Evolutionary conservation across 1,140 invertebrate genomes (phyloP), one percentile per base, ranked within the genome.

Genomic region (Zophobas atratus): DNA sequence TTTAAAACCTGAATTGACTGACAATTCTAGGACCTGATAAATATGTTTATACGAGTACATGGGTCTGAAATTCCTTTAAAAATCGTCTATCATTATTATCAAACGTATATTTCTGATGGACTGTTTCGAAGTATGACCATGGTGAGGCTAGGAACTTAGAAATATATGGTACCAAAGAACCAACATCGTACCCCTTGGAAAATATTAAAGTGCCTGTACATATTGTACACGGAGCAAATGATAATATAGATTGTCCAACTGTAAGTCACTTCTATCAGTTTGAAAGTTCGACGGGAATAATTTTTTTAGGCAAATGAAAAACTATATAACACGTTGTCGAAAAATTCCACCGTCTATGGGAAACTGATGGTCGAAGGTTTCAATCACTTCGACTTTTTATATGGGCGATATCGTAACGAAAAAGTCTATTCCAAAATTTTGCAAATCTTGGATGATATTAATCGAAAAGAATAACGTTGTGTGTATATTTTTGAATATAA

Each of bases 41-140:
- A 48, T 8, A n/a, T 48, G 39, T 32, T 48, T 2, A 4, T 71
- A 48, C 3, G 33, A 20, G 5, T 32, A 20, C 32, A 33, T 48
- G 20, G 49, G 2, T 20, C 6, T 48, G 49, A 53, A 63, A 63
- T n/a, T 32, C 35, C 57, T 35, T 2, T 63, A 6, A 71, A 71
- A 48, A 43, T 71, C 1, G 4, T 71, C 2, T 1, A 4, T 8
- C 67, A 71, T 48, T 48, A 32, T 43, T 35, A 46, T 34, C 67
- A 71, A 53, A 53, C 20, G 5, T 8, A 71, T 71, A 20, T 71
- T 2, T 35, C 5, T 0, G 48, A 2, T 1, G 20, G 35, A 49
- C 20, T 20, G 33, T 71, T 71, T 48, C 6, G 5, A 39, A 49
- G 33, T 71, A 71, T 35, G 67, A 71, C 43, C 33, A 71, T 48